Evolutionary conservation across 35 echinoderm and acorn worm genomes (phyloP).

Genomic region (Nesometra sesokonis): DNA sequence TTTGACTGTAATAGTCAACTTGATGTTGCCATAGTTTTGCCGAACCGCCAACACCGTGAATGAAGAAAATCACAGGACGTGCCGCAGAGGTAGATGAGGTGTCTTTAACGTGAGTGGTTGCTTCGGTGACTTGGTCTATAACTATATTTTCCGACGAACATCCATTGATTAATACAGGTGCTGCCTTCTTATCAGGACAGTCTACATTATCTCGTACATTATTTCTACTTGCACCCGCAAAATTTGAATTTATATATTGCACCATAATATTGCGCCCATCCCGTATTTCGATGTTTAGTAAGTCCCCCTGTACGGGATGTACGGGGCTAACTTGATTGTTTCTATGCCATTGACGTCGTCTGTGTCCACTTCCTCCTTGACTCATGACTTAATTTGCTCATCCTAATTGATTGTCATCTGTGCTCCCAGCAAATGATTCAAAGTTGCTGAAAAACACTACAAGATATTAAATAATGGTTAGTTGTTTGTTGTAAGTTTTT

Average conservation of each 20-base stretch:
- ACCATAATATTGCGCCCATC: not conserved
- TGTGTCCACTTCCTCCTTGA: not conserved
- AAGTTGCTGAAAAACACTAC: too few relatives aligned
- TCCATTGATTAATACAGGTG: not conserved
- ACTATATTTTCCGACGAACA: not conserved
- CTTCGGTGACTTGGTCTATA: not conserved
- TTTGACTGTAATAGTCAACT: constrained; percentile 47
- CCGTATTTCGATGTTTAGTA: not conserved
- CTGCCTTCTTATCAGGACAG: not conserved
- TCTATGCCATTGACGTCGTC: not conserved
- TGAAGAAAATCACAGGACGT: constrained; percentile 60
- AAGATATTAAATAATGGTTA: too few relatives aligned
- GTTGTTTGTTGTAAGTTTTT: too few relatives aligned
- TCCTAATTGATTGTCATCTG: too few relatives aligned
- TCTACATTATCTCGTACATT: not conserved
- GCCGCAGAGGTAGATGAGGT: not conserved
- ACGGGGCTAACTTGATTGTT: not conserved
- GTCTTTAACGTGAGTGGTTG: not conserved
- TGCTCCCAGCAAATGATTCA: too few relatives aligned
- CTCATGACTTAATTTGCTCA: not conserved
- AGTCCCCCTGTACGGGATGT: not conserved
- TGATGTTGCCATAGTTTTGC: constrained; percentile 74
- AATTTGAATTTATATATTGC: not conserved
- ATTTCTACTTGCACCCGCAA: too few relatives aligned
- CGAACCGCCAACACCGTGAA: constrained; percentile 88